Percentiles rank a stretch among this genome's conserved stretches.
Conservation (phyloP, 1,140 invertebrate genomes). For the Caenorhabditis remanei region DNA sequence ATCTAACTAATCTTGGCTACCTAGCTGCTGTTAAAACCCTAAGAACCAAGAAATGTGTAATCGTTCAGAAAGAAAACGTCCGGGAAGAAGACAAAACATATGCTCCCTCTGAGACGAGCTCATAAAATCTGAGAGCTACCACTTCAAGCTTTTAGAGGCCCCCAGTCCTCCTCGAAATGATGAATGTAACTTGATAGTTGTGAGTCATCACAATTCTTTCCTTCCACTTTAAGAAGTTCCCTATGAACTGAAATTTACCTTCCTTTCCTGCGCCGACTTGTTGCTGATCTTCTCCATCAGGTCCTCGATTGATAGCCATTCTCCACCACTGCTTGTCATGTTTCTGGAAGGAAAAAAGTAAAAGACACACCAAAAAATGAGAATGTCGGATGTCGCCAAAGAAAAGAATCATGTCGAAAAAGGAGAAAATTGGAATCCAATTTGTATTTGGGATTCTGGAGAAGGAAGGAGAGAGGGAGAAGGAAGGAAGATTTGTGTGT, state of each 20-base stretch:
- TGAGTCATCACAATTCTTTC: neutral
- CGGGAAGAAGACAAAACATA: conserved; percentile 18
- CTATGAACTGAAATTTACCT: neutral
- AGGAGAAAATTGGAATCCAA: conserved; percentile 43
- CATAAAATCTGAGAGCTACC: conserved; percentile 53
- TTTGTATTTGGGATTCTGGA: neutral
- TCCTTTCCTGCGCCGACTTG: conserved; percentile 9
- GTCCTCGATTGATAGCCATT: conserved; percentile 37
- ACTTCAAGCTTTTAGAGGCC: conserved; percentile 6
- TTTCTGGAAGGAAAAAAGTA: neutral
- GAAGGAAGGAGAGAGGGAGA: neutral
- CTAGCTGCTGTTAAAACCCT: neutral
- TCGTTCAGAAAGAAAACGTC: conserved; percentile 1
- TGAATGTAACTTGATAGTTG: conserved; percentile 47
- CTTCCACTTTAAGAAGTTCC: too few relatives aligned
- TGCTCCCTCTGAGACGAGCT: conserved; percentile 42
- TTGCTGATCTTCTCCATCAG: conserved; percentile 44
- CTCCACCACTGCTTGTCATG: conserved; percentile 33
- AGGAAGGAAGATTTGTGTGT: conserved; percentile 15
- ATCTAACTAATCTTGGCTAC: neutral
- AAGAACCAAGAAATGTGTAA: neutral
- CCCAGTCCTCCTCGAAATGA: neutral
- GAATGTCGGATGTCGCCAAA: conserved; percentile 28
- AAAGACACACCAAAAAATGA: neutral
- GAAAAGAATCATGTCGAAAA: conserved; percentile 22